Conservation (phyloP, 2,797 vertebrate species). For the Danio aesculapii region DNA sequence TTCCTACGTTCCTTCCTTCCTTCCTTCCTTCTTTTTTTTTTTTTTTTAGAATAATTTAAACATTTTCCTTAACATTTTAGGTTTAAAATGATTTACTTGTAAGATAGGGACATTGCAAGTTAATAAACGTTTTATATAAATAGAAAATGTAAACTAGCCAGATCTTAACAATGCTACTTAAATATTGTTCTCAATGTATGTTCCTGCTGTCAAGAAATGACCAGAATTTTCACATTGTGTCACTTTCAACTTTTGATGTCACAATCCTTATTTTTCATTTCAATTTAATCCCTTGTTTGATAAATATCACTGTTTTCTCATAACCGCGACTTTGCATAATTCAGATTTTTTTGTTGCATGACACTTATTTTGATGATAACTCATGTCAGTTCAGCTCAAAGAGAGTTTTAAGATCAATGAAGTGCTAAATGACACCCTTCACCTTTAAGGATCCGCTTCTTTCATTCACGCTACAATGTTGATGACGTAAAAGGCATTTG, state of each 20-base stretch:
- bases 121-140: too few relatives aligned
- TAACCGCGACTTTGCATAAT: background rate
- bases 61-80: too few relatives aligned
- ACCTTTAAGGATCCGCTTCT: constrained; percentile 18
- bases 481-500: constrained; percentile 68
- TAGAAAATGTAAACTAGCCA: too few relatives aligned
- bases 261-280: background rate
- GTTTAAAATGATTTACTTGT: too few relatives aligned
- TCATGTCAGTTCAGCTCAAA: background rate
- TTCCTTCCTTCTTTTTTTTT: too few relatives aligned
- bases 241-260: background rate
- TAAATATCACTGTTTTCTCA: background rate
- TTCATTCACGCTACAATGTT: constrained; percentile 25
- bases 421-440: background rate
- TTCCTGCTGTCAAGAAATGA: too few relatives aligned
- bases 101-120: too few relatives aligned
- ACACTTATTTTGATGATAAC: background rate
- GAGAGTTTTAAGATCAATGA: background rate
- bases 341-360: too few relatives aligned
- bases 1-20: too few relatives aligned
- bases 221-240: background rate
- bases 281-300: background rate
- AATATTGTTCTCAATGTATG: too few relatives aligned
- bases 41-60: too few relatives aligned
- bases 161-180: too few relatives aligned